Evolutionary conservation across 2,113 vertebrate genomes (phyloP), one percentile per base, ranked within the genome.

Genomic region (Sinocyclocheilus rhinocerous): DNA sequence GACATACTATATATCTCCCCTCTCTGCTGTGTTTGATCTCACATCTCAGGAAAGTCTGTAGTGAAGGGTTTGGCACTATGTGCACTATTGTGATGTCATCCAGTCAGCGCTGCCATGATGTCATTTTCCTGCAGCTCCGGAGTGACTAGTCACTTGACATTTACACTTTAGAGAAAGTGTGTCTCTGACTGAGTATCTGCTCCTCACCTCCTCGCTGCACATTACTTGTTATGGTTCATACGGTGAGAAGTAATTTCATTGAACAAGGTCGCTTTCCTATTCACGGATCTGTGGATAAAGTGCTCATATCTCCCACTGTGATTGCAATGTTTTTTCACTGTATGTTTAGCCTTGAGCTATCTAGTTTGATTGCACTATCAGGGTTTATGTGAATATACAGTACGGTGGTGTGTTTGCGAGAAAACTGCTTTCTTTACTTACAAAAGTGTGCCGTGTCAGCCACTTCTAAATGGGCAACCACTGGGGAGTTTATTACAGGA

Each of bases 241-340:
- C 48, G 29, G 48, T 18, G 50, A 55, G 50, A 4, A 52, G 50
- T 77, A 77, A 77, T 77, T 77, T 33, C 8, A 33, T 33, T 2
- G 15, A 81, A 48, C 81, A 82, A 82, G 81, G 63, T 70, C 11
- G 18, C 63, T 70, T 82, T 82, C 81, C 48, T 70, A 52, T 70
- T 82, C 45, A 55, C 20, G 26, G 81, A 70, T 70, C 26, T 82
- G 63, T 50, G 24, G 63, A 70, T 70, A 70, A 70, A 82, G 63
- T 29, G 48, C 36, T 82, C 26, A 70, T 36, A 50, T 82, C 29
- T 82, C 65, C 45, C 81, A 55, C 63, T 82, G 63, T 82, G 80
- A 82, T 29, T 82, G 63, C n/a, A 52, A 82, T 82, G 80, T 82
- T 70, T 20, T 82, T 55, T 29, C 45, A 22, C 80, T 70, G 45